Conservation (phyloP, 2,888 invertebrate species). For the Eupeodes luniger region DNA sequence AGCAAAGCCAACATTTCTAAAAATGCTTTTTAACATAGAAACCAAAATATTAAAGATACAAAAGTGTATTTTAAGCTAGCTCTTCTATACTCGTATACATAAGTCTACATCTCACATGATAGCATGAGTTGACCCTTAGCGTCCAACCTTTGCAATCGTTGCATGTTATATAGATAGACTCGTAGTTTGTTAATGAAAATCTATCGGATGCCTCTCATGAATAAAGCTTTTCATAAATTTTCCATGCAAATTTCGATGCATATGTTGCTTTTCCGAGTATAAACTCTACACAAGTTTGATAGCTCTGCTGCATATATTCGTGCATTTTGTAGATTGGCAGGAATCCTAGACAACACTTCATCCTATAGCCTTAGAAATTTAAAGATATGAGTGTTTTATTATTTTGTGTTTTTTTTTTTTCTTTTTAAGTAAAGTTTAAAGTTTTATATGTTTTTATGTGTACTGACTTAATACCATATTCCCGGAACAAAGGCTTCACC, state of each 20-base stretch:
- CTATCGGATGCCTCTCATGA: conserved; percentile 41
- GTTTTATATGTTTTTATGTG: not conserved
- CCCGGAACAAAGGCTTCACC: conserved; percentile 2
- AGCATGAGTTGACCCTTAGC: conserved; percentile 7
- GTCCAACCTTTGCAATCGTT: conserved; percentile 8
- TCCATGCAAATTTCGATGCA: conserved; percentile 28
- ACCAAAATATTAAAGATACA: too few species aligned
- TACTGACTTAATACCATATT: not conserved
- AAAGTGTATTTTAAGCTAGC: too few species aligned
- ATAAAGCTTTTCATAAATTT: conserved; percentile 30
- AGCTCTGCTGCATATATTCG: conserved; percentile 9
- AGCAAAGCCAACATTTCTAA: too few species aligned
- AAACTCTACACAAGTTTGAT: too few species aligned
- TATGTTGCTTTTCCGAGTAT: not conserved
- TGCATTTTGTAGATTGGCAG: conserved; percentile 38
- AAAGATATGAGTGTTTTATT: not conserved
- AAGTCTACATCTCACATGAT: not conserved
- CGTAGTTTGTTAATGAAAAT: conserved; percentile 35
- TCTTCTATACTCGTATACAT: too few species aligned
- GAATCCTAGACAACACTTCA: not conserved
- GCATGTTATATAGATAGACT: not conserved
- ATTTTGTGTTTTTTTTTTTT: too few species aligned
- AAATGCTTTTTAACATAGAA: too few species aligned
- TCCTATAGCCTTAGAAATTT: not conserved
- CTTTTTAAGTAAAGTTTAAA: not conserved